Base-by-base conservation (phyloP, 2,113 vertebrate species). In the Phrynosoma blainvillii region DNA sequence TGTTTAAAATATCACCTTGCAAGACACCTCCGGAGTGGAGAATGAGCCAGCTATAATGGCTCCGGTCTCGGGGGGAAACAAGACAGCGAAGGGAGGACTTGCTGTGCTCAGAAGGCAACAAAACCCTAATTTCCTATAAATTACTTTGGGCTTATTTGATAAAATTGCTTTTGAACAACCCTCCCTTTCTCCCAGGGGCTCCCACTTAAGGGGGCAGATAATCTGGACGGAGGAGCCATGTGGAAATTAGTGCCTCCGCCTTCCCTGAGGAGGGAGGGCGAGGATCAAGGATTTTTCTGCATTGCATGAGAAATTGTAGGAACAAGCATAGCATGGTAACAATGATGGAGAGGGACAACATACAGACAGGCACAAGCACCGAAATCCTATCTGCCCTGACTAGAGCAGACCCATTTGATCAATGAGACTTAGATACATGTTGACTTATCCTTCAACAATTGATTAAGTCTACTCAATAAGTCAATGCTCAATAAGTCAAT, bases 241-340 rank as follows among this genome's bases (percentile, higher is more conserved):
- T 79, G 25, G 36, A 65, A 74, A 85, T 82, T 10, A 42, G 68
- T 1, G 62, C 36, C 52, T 47, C 87, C 62, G 0, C 47, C 30
- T 20, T 68, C 12, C 32, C 13, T 2, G 20, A 36, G 18, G 16
- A 32, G 13, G 23, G 47, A 74, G 78, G 80, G 54, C 25, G 47
- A 32, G 30, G 32, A 82, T 83, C 0, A 0, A 14, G 11, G 0
- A 0, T 0, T 82, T 36, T 10, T 20, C 10, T 70, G 13, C 0
- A 0, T 20, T 56, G 79, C 81, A 0, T 1, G 59, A n/a, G 59
- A 85, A 88, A 75, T 12, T 52, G 2, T 27, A 0, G 0, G 4
- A 5, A 9, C 36, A 0, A 36, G 40, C 12, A 2, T 0, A 66
- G 32, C 21, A 12, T 4, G n/a, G 62, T 66, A 11, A 65, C 74